Evolutionary conservation across 1,140 invertebrate species (phyloP).

Genomic region (Tribolium madens): DNA sequence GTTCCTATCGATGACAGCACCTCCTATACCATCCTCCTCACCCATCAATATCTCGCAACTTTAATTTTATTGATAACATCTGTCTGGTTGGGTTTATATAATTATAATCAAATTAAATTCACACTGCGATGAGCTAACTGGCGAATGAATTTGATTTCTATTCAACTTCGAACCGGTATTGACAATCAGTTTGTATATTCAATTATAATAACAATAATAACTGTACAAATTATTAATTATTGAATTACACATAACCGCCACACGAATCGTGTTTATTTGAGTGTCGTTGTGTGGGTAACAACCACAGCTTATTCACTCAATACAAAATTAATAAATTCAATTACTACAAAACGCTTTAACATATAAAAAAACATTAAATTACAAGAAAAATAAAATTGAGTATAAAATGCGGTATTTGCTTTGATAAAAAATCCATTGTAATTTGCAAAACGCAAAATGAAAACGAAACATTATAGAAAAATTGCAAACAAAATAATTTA

Average conservation of each 20-base stretch:
- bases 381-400: not conserved
- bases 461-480: not conserved
- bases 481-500: not conserved
- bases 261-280: conserved; percentile 31
- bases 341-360: conserved; percentile 5
- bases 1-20: conserved; percentile 52
- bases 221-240: conserved; percentile 48
- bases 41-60: conserved; percentile 24
- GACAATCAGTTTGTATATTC: conserved; percentile 29
- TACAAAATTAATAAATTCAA: conserved; percentile 29
- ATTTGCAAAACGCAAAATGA: not conserved
- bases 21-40: conserved; percentile 18
- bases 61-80: conserved; percentile 24
- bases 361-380: not conserved
- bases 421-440: not conserved
- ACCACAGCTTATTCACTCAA: conserved; percentile 20
- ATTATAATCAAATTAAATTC: conserved; percentile 21
- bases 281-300: not conserved
- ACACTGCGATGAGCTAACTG: conserved; percentile 2
- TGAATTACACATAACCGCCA: conserved; percentile 10
- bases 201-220: conserved; percentile 45
- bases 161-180: not conserved
- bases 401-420: not conserved
- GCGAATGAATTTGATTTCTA: not conserved
- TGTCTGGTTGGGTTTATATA: not conserved